phyloP scores from a whole-genome alignment of 2,888 invertebrate genomes.

The Hydrotaea diabolus region DNA sequence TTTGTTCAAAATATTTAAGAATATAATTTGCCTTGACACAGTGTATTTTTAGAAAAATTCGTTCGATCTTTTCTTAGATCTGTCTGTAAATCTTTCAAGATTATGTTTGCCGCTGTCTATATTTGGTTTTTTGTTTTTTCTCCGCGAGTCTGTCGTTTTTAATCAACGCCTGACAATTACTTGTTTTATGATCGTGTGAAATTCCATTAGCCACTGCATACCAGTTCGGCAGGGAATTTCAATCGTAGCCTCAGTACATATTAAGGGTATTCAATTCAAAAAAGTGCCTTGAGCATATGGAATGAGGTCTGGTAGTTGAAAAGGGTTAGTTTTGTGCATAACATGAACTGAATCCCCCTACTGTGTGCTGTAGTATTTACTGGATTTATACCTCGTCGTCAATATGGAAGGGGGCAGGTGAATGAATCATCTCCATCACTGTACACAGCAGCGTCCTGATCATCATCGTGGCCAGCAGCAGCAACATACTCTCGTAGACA shows the following conservation, averaged over 20 bases:
- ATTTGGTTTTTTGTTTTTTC: background rate
- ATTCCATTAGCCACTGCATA: constrained; percentile 74
- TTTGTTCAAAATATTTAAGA: no score
- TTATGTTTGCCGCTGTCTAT: background rate
- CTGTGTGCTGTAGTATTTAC: background rate
- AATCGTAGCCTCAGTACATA: background rate
- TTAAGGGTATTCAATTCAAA: background rate
- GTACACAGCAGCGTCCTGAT: no score
- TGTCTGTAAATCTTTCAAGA: background rate
- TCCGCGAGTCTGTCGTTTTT: background rate
- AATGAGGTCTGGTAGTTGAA: no score
- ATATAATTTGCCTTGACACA: no score
- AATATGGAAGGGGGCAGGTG: background rate
- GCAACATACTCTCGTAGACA: constrained; percentile 27
- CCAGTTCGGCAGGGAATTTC: background rate
- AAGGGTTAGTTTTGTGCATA: no score
- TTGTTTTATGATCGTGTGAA: constrained; percentile 76
- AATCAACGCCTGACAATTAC: constrained; percentile 68
- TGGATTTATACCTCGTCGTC: background rate
- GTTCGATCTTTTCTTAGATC: no score
- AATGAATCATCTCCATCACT: constrained; percentile 8
- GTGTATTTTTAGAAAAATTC: no score
- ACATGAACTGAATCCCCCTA: background rate
- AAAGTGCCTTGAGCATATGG: no score
- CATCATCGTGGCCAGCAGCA: background rate